Conservation (phyloP, 2,113 vertebrate genomes). For the Apodemus speciosus region DNA sequence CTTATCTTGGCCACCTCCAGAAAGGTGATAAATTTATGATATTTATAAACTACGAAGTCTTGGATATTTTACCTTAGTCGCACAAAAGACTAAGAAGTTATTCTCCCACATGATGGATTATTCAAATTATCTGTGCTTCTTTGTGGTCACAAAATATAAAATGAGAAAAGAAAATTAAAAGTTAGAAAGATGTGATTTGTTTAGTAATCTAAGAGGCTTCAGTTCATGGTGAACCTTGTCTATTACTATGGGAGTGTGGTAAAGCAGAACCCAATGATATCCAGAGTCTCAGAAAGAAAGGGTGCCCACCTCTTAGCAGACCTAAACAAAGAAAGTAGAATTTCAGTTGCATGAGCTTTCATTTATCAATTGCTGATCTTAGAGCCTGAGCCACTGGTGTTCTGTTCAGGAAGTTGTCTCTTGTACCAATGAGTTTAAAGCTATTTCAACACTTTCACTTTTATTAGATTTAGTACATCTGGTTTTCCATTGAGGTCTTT, state of each 20-base stretch:
- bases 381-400: too few relatives aligned
- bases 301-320: too few relatives aligned
- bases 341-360: too few relatives aligned
- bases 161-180: neutral
- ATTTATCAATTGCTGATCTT: too few relatives aligned
- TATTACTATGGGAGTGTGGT: neutral
- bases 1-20: neutral
- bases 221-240: neutral
- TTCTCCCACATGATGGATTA: neutral
- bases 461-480: too few relatives aligned
- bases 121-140: neutral
- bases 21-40: neutral
- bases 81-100: neutral
- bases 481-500: too few relatives aligned
- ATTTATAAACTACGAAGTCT: neutral
- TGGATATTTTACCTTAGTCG: neutral
- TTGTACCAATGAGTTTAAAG: too few relatives aligned
- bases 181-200: neutral
- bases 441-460: too few relatives aligned
- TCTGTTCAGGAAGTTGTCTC: too few relatives aligned
- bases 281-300: rapidly evolving
- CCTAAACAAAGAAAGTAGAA: neutral
- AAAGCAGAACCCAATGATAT: neutral
- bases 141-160: neutral
- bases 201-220: neutral